These are phyloP conservation scores for Hirtodrosophila histrioides DNA, from an alignment of 2,888 invertebrate species.

Conservation along the genomic window DNA sequence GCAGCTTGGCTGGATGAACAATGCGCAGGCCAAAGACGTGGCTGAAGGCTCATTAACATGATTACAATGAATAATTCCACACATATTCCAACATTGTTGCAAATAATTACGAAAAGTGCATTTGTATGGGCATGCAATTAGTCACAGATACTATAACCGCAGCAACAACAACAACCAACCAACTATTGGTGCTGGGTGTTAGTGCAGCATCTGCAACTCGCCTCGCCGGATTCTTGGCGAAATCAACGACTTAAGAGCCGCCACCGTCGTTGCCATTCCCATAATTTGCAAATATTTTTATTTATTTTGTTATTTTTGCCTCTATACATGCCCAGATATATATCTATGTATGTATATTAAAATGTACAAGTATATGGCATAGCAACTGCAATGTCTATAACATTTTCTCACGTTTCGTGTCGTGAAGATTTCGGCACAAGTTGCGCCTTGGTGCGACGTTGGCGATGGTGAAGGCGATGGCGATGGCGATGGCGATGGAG, in stretches of 20 bases:
- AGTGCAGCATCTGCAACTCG: conserved; percentile 55
- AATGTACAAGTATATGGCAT: conserved; percentile 21
- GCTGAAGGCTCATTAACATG: conserved; percentile 71
- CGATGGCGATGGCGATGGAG: conserved; percentile 25
- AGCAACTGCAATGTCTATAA: conserved; percentile 68
- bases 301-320: conserved; percentile 54
- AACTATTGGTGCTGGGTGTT: conserved; percentile 25
- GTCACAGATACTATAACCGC: conserved; percentile 62
- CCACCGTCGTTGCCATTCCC: conserved; percentile 70
- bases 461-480: conserved; percentile 22
- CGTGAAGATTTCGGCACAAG: conserved; percentile 80
- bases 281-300: conserved; percentile 79
- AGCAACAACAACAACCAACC: conserved; percentile 16
- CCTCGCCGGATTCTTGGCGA: conserved; percentile 62
- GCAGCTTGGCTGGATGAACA: conserved; percentile 21
- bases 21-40: conserved; percentile 23
- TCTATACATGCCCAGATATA: conserved; percentile 27
- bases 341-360: conserved; percentile 5
- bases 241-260: conserved; percentile 33
- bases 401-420: conserved; percentile 80
- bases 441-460: conserved; percentile 65
- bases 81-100: conserved; percentile 52
- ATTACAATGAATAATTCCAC: conserved; percentile 69
- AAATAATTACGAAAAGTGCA: conserved; percentile 77
- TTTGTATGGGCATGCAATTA: conserved; percentile 76